Percentiles rank a stretch among this genome's conserved stretches.
Evolutionary conservation across 2,888 invertebrate genomes (phyloP).

Genomic region (Cotesia congregata): DNA sequence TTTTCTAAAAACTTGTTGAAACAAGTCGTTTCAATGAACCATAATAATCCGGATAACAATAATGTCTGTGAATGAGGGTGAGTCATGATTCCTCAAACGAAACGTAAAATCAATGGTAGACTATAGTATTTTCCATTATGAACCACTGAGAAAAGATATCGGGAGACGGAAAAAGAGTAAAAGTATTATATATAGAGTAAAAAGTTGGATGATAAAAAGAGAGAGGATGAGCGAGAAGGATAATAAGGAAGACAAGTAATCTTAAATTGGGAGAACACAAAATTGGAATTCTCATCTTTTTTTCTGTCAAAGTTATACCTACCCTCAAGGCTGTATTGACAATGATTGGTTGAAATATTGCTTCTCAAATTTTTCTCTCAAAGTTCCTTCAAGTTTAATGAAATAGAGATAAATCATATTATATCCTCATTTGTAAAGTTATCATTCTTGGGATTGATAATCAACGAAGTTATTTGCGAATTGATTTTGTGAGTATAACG

Average conservation of each 20-base stretch:
- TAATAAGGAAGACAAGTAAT: constrained; percentile 61
- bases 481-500: neutral
- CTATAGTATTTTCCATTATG: constrained; percentile 29
- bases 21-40: constrained; percentile 30
- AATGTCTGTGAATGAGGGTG: constrained; percentile 22
- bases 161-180: constrained; percentile 18
- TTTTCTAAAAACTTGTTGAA: constrained; percentile 33
- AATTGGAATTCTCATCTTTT: constrained; percentile 62
- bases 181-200: neutral
- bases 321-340: constrained; percentile 45
- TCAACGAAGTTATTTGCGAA: neutral
- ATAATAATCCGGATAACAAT: constrained; percentile 37
- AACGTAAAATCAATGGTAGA: constrained; percentile 49
- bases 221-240: constrained; percentile 34
- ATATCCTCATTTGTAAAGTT: neutral
- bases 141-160: constrained; percentile 26
- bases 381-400: neutral
- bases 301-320: constrained; percentile 57
- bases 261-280: constrained; percentile 64
- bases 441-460: neutral
- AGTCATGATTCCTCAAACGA: constrained; percentile 43
- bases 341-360: constrained; percentile 31
- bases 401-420: neutral
- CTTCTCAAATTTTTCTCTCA: constrained; percentile 14
- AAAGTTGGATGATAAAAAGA: neutral